Conservation (phyloP, 2,797 vertebrate genomes). For the Sciaenops ocellatus region DNA sequence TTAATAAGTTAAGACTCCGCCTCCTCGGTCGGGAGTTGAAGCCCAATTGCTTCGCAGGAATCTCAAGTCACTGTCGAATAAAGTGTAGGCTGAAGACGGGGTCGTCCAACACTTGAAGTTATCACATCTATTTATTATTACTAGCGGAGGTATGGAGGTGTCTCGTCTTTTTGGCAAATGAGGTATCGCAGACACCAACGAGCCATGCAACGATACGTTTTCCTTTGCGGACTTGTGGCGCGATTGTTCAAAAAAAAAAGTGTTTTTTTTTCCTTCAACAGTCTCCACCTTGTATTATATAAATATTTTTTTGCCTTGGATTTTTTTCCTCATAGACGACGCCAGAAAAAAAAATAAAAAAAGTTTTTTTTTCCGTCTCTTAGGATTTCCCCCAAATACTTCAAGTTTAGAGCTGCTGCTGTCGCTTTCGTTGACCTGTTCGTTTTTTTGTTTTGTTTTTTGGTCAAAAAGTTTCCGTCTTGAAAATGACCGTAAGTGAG, state of each 20-base stretch:
- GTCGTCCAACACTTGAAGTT: constrained; percentile 77
- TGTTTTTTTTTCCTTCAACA: constrained; percentile 59
- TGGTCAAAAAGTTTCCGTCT: constrained; percentile 71
- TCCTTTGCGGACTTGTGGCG: constrained; percentile 65
- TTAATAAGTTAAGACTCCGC: constrained; percentile 90
- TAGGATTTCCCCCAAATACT: constrained; percentile 80
- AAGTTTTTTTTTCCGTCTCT: constrained; percentile 74
- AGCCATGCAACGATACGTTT: constrained; percentile 63
- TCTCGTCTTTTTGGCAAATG: constrained; percentile 59
- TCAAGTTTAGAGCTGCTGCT: constrained; percentile 53
- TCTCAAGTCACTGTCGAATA: constrained; percentile 80
- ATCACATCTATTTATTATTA: constrained; percentile 82
- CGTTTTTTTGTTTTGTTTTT: constrained; percentile 34
- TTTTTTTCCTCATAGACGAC: constrained; percentile 71
- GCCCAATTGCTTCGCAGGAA: constrained; percentile 79
- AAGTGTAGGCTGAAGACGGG: constrained; percentile 66
- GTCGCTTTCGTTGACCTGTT: constrained; percentile 67
- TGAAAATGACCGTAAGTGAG: constrained; percentile 76
- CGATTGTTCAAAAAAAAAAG: constrained; percentile 51
- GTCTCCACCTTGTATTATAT: constrained; percentile 53
- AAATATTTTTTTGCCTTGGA: constrained; percentile 50
- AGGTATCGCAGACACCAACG: constrained; percentile 62
- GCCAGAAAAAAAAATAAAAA: constrained; percentile 57
- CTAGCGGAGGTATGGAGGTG: constrained; percentile 59
- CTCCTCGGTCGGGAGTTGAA: constrained; percentile 85